Base-by-base conservation (phyloP, 2,113 vertebrate genomes). In the Thalassoma bifasciatum region DNA sequence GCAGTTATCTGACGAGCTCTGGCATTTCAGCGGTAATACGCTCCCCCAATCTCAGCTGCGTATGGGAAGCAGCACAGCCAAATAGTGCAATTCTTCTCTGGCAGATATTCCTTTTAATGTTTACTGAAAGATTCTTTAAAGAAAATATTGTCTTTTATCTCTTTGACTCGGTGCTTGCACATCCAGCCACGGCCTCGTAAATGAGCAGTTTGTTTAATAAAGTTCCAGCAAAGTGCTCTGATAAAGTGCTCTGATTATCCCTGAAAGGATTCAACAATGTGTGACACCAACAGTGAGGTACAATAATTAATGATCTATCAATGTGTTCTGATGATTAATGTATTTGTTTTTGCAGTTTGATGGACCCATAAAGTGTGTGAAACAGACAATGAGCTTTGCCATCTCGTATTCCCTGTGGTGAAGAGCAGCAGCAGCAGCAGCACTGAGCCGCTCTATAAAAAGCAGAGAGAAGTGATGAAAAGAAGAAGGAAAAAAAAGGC, bases 271-370 rank as follows among this genome's bases (percentile, higher is more conserved):
- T 81, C 87, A 79, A 90, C 88, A 90, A 90, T 26, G 86, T 89
- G 88, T 88, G 86, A 88, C 91, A 88, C 78, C 86, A 84, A 86
- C 90, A 89, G 85, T 76, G 85, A 92, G 88, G 87, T 88, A 87
- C 87, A 74, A 87, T 89, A 91, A 93, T 92, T 91, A 92, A 91
- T 81, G 89, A 91, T 91, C 90, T 90, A 89, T 91, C 91, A 84
- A 56, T 75, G 89, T 88, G 79, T 90, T 89, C 72, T 44, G 76
- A 89, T 90, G 91, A 93, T 92, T 90, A 90, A 93, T 92, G 91
- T 78, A 88, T 92, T 90, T 93, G 90, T 91, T 93, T 92, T 89
- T 89, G 84, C 77, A 81, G 85, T 86, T 81, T 90, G 89, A 91
- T 91, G 92, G 92, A 88, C 68, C 90, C 74, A 65, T 80, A 89